Evolutionary conservation across 2,888 invertebrate genomes (phyloP).

Genomic region (Eupithecia pulchellata): DNA sequence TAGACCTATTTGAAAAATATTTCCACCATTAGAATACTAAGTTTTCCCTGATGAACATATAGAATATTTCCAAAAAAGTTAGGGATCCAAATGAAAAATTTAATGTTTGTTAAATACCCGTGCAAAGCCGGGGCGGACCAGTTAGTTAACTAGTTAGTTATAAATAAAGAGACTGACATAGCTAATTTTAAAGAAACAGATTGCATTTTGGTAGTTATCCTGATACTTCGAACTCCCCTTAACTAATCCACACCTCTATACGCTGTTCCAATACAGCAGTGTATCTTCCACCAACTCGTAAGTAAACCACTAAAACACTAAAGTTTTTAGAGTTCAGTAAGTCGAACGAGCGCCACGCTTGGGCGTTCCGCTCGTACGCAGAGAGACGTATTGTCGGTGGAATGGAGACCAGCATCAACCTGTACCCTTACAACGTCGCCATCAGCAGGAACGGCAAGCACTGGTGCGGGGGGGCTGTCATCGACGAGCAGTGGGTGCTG

Average conservation of each 20-base stretch:
- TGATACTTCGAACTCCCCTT: background rate
- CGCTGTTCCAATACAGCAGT: too few relatives aligned
- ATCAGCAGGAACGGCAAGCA: slow-evolving; percentile 73
- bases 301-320: background rate
- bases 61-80: too few relatives aligned
- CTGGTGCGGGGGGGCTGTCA: slow-evolving; percentile 79
- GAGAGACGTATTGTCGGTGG: slow-evolving; percentile 77
- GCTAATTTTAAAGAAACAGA: background rate
- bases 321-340: slow-evolving; percentile 51
- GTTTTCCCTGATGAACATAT: too few relatives aligned
- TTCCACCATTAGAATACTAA: too few relatives aligned
- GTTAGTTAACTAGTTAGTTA: too few relatives aligned
- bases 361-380: slow-evolving; percentile 74
- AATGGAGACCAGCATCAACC: slow-evolving; percentile 76
- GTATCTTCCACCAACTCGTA: background rate
- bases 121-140: too few relatives aligned
- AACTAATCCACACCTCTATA: too few relatives aligned
- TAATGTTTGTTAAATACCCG: too few relatives aligned
- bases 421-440: slow-evolving; percentile 80
- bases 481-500: slow-evolving; percentile 81
- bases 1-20: too few relatives aligned
- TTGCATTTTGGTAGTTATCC: background rate
- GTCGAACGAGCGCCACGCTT: slow-evolving; percentile 62
- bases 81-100: too few relatives aligned
- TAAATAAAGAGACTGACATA: background rate